Percentiles rank a stretch among this genome's conserved stretches.
Evolutionary conservation across 2,888 invertebrate genomes (phyloP).

Genomic region (Netelia virgata): DNA sequence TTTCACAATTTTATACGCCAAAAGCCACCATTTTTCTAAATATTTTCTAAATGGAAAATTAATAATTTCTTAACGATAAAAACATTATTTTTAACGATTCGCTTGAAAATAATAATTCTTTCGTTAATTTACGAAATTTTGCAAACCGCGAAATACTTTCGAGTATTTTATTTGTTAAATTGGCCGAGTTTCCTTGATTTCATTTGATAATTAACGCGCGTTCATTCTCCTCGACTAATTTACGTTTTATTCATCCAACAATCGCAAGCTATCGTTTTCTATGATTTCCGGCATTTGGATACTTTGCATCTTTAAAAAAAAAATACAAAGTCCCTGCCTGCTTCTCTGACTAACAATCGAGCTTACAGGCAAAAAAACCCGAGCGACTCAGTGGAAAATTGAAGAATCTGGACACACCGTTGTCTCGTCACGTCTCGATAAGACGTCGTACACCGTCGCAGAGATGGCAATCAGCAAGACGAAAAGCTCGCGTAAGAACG

Average conservation of each 20-base stretch:
- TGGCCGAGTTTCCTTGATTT: background rate
- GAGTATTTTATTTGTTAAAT: background rate
- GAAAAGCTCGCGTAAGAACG: conserved; percentile 84
- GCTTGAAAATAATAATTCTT: too few relatives aligned
- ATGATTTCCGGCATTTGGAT: background rate
- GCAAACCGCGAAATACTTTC: too few relatives aligned
- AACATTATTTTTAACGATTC: too few relatives aligned
- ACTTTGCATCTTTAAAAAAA: background rate
- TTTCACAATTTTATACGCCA: background rate
- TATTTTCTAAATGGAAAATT: too few relatives aligned
- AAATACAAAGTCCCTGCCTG: background rate
- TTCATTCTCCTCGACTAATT: background rate
- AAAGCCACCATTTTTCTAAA: too few relatives aligned
- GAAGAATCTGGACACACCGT: conserved; percentile 81
- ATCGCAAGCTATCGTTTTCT: background rate
- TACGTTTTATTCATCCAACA: conserved; percentile 2
- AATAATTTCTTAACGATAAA: too few relatives aligned
- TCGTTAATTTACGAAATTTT: too few relatives aligned
- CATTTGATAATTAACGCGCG: background rate
- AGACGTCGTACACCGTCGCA: conserved; percentile 83
- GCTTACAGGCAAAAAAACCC: conserved; percentile 80
- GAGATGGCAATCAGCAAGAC: conserved; percentile 83
- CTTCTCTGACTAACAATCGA: conserved; percentile 57
- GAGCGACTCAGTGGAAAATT: conserved; percentile 81
- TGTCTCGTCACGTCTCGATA: conserved; percentile 83